phyloP scores from a whole-genome alignment of 2,888 invertebrate species.

The Catocala sponsa region DNA sequence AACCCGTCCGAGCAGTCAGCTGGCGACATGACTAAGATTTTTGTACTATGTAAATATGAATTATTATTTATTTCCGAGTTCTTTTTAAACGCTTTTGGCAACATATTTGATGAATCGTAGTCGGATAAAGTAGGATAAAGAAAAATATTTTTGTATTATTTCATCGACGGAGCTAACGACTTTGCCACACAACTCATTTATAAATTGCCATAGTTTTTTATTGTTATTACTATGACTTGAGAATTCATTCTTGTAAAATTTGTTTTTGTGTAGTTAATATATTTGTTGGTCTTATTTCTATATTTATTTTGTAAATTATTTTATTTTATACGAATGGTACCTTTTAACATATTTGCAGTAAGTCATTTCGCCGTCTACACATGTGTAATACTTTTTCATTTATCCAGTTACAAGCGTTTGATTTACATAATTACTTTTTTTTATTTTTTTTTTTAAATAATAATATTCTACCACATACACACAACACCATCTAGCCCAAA shows the following conservation, averaged over 20 bases:
- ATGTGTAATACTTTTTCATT: background rate
- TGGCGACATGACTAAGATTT: background rate
- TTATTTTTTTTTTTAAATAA: too few relatives aligned
- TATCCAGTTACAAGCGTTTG: slow-evolving; percentile 1
- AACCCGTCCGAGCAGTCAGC: background rate
- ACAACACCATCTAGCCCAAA: too few relatives aligned
- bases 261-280: background rate
- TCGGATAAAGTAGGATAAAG: background rate
- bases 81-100: background rate
- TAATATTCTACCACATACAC: too few relatives aligned
- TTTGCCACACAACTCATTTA: background rate
- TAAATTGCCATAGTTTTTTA: background rate
- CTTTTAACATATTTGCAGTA: background rate
- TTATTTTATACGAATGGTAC: background rate
- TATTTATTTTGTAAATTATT: slow-evolving; percentile 1
- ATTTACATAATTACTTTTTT: too few relatives aligned
- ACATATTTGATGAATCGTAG: background rate
- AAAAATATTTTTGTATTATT: background rate
- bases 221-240: background rate
- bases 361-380: background rate
- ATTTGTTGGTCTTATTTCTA: too few relatives aligned
- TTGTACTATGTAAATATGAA: background rate
- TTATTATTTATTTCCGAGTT: background rate
- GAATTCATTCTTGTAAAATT: background rate
- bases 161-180: background rate